Evolutionary conservation across 2,797 vertebrate genomes (phyloP), one percentile per base, ranked within the genome.

Genomic region (Falco peregrinus): DNA sequence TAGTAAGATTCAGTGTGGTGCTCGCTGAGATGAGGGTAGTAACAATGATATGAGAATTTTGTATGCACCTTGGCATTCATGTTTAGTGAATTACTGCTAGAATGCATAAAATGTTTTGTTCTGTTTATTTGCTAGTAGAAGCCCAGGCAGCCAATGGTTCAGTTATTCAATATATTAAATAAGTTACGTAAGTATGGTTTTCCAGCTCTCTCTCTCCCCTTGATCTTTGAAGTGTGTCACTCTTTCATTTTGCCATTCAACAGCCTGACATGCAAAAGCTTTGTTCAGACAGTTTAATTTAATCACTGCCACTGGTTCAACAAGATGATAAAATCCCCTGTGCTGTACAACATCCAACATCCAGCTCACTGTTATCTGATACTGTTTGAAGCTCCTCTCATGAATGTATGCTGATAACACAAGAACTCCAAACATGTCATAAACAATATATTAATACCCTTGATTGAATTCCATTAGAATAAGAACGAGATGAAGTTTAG

Each of bases 211-310:
- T 96, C 97, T 96, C 86, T 97, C 90, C 99, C 90, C 99, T 98
- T 99, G 98, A 99, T 99, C 98, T 98, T 98, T 98, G 98, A 98
- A 98, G 98, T 98, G 97, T 98, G 98, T 98, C 98, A 98, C 97
- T 98, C 98, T 98, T 99, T 98, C 98, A 98, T 98, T 99, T 99
- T 99, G 98, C 98, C 98, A 98, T 98, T 98, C 98, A 98, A 98
- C 98, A 98, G 98, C 98, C 98, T 98, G 98, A 98, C 98, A 98
- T 98, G 98, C 97, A 98, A 99, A 99, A 99, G 99, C 99, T 99
- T 99, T 99, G 99, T 99, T 99, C 99, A 98, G 98, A 98, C 98
- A 98, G 98, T 99, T 99, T 99, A 99, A 99, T 99, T 99, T 99
- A 99, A 99, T 99, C 99, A 99, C 98, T 98, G 98, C 98, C 98